A percentile compares a stretch with the other conserved stretches of the same genome.
Evolutionary conservation across 2,113 vertebrate species (phyloP).

Genomic region (Brachyistius frenatus): DNA sequence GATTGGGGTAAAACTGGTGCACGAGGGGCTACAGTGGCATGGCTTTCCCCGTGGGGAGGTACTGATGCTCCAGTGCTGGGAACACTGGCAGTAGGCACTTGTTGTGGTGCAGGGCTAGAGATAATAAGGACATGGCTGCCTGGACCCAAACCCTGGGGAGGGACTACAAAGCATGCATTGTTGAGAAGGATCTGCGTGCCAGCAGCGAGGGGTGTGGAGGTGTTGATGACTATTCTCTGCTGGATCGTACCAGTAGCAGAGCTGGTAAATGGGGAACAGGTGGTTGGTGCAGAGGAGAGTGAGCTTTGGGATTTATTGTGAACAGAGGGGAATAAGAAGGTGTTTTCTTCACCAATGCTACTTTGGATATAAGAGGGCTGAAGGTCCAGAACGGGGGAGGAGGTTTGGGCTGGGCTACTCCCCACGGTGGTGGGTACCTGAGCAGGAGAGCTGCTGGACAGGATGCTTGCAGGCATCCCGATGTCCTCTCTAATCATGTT

Average conservation of each 20-base stretch:
- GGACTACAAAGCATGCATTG: conserved; percentile 92
- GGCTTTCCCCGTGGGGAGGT: conserved; percentile 45
- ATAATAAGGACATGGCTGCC: conserved; percentile 95
- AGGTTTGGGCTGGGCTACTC: conserved; percentile 44
- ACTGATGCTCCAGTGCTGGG: conserved; percentile 32
- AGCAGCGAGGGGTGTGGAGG: conserved; percentile 89
- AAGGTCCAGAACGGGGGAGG: conserved; percentile 38
- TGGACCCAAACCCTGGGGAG: conserved; percentile 92
- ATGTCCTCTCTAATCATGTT: conserved; percentile 42
- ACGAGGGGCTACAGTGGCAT: conserved; percentile 38
- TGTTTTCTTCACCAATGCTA: conserved; percentile 23
- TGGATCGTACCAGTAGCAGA: conserved; percentile 82
- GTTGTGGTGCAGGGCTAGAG: conserved; percentile 80
- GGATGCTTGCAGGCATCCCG: conserved; percentile 1
- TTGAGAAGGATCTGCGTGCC: conserved; percentile 97
- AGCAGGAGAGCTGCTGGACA: conserved; percentile 41
- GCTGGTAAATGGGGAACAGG: conserved; percentile 61
- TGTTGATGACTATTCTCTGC: conserved; percentile 95
- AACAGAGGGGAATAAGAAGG: conserved; percentile 16
- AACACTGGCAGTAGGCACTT: conserved; percentile 73
- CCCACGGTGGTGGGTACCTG: conserved; percentile 49
- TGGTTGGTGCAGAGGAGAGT: conserved; percentile 16
- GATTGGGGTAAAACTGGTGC: conserved; percentile 52
- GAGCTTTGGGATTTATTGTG: conserved; percentile 38
- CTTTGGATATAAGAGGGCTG: conserved; percentile 38